Evolutionary conservation across 2,113 vertebrate species (phyloP).

Genomic region (Garra rufa): DNA sequence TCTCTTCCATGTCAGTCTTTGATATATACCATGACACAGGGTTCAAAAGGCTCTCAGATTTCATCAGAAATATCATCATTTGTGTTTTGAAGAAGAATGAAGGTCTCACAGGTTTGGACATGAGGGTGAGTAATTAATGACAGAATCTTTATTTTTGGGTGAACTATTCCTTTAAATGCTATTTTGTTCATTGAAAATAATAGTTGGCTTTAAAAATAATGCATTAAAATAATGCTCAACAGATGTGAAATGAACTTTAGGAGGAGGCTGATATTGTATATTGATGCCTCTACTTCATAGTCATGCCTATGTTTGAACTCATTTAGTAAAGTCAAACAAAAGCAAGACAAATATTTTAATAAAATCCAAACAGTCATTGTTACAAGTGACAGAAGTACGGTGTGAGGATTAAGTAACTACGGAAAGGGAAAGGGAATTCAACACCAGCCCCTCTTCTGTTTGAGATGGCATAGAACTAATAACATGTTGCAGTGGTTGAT

Average conservation of each 20-base stretch:
- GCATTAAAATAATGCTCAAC: not conserved
- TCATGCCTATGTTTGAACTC: not conserved
- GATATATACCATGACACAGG: too few relatives aligned
- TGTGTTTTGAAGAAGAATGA: too few relatives aligned
- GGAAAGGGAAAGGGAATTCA: not conserved
- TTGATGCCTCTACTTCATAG: not conserved
- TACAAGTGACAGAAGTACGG: not conserved
- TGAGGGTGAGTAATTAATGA: too few relatives aligned
- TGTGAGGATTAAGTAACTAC: not conserved
- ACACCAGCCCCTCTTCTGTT: not conserved
- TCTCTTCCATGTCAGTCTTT: too few relatives aligned
- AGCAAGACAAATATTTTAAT: not conserved
- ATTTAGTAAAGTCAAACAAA: slow-evolving; percentile 13
- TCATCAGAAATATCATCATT: too few relatives aligned
- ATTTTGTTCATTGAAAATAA: not conserved
- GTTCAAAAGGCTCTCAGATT: too few relatives aligned
- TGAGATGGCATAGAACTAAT: not conserved
- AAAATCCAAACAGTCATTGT: not conserved
- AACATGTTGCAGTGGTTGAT: not conserved
- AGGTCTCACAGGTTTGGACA: too few relatives aligned
- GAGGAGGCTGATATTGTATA: not conserved
- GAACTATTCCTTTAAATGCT: too few relatives aligned
- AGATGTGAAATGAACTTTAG: not conserved
- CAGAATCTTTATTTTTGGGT: too few relatives aligned
- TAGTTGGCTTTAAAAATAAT: not conserved